Evolutionary conservation across 2,888 invertebrate species (phyloP).

Genomic region (Nycteola revayana): DNA sequence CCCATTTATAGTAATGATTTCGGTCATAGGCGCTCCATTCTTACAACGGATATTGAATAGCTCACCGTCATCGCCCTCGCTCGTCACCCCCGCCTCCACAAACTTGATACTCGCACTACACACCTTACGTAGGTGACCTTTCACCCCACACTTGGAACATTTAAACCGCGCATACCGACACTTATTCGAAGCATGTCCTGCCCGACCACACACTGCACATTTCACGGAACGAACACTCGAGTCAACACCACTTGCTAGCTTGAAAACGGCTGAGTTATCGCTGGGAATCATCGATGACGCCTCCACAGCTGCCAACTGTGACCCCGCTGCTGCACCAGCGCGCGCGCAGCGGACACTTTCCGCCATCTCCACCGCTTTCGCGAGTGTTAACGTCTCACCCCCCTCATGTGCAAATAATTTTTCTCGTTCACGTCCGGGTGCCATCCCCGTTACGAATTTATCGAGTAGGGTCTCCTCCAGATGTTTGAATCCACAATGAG

Average conservation of each 20-base stretch:
- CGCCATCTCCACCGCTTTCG: conserved; percentile 29
- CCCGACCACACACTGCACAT: background rate
- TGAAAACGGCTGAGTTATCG: too few relatives aligned
- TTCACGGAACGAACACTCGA: background rate
- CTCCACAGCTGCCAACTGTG: background rate
- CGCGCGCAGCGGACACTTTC: conserved; percentile 25
- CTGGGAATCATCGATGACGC: background rate
- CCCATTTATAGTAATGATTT: background rate
- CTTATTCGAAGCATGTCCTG: background rate
- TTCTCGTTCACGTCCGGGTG: conserved; percentile 23
- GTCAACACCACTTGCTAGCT: too few relatives aligned
- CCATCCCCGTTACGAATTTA: conserved; percentile 28
- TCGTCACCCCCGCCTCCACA: background rate
- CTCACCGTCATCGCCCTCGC: conserved; percentile 4
- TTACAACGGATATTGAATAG: too few relatives aligned
- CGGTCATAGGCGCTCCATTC: background rate
- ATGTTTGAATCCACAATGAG: conserved; percentile 22
- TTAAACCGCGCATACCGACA: too few relatives aligned
- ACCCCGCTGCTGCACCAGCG: background rate
- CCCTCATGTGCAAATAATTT: conserved; percentile 27
- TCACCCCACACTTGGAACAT: too few relatives aligned
- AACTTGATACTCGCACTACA: background rate
- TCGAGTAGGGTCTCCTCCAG: conserved; percentile 28
- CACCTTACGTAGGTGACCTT: background rate
- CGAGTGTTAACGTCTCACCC: conserved; percentile 20